Evolutionary conservation across 2,113 vertebrate genomes (phyloP).

Genomic region (Platycercus adscitus): DNA sequence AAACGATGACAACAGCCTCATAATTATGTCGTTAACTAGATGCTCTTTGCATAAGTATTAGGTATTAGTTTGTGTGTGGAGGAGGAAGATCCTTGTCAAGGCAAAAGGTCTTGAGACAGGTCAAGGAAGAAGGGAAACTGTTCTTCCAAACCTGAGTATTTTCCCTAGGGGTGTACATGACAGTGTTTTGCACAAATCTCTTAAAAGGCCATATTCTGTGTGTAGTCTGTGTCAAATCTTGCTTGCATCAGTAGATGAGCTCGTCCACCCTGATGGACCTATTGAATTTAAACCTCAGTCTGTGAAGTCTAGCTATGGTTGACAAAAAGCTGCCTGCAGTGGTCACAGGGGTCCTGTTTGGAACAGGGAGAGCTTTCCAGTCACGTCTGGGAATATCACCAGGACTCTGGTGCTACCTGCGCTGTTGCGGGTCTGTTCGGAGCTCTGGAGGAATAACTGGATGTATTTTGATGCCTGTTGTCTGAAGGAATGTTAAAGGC

Average conservation of each 20-base stretch:
- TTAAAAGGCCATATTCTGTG: background rate
- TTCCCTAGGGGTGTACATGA: background rate
- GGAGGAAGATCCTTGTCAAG: background rate
- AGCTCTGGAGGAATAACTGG: background rate
- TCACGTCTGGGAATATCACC: background rate
- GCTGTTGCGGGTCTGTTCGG: background rate
- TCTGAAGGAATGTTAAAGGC: background rate
- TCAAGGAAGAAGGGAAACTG: background rate
- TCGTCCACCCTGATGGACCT: background rate
- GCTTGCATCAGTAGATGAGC: background rate
- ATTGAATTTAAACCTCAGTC: background rate
- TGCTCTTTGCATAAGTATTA: constrained; percentile 8
- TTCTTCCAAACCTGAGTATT: background rate
- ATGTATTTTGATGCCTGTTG: background rate
- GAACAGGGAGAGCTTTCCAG: background rate
- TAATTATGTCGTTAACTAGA: constrained; percentile 3
- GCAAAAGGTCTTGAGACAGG: background rate
- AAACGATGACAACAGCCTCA: background rate
- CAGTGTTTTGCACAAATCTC: background rate
- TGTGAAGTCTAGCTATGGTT: accelerated
- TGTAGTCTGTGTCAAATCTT: background rate
- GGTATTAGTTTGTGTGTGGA: background rate
- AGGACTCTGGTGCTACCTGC: background rate
- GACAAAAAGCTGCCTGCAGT: background rate
- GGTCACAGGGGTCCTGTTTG: background rate